These are phyloP conservation scores for Potamilus streckersoni DNA, from an alignment of 1,140 invertebrate genomes.

Conservation along the genomic window DNA sequence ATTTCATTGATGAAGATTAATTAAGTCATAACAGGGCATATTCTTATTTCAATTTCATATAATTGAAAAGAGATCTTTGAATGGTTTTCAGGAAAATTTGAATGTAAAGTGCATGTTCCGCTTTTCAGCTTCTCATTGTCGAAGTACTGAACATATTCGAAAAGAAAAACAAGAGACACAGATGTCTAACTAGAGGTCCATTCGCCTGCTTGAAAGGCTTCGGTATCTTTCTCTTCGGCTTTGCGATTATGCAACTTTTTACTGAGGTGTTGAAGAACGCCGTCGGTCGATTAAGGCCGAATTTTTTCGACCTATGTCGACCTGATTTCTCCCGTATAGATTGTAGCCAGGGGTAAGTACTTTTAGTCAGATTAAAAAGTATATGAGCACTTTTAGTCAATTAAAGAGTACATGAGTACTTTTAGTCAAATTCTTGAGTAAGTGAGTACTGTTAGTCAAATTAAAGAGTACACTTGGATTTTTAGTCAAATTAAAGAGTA, in stretches of 20 bases:
- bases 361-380: no score
- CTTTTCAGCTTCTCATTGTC: conserved; percentile 32
- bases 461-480: no score
- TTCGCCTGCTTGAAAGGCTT: conserved; percentile 60
- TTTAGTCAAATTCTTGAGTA: no score
- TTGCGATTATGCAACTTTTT: conserved; percentile 77
- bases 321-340: conserved; percentile 27
- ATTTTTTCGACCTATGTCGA: conserved; percentile 81
- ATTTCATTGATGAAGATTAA: no score
- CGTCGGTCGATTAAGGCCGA: conserved; percentile 89
- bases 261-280: conserved; percentile 93
- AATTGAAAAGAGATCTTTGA: no score
- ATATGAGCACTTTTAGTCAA: conserved; percentile 32
- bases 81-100: no score
- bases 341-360: no score
- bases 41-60: no score
- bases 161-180: conserved; percentile 1
- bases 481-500: neutral
- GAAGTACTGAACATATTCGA: conserved; percentile 33
- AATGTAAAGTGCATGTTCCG: no score
- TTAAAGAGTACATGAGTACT: neutral
- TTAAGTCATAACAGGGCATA: no score
- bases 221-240: conserved; percentile 86
- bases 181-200: conserved; percentile 11
- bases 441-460: no score